Evolutionary conservation across 2,113 vertebrate species (phyloP), one percentile per base, ranked within the genome.

Genomic region (Caracal caracal): DNA sequence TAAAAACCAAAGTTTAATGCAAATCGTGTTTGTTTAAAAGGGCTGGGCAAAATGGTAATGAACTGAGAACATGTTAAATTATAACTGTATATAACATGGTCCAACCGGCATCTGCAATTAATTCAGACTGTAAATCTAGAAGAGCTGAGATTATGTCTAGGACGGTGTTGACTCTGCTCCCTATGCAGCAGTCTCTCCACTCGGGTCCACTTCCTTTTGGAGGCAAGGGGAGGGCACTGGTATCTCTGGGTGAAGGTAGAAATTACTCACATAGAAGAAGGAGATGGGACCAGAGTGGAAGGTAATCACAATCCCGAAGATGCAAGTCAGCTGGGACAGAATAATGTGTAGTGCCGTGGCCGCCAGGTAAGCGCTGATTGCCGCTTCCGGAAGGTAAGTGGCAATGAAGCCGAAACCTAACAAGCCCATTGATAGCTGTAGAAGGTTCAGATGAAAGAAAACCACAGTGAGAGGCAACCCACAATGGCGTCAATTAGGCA

Each of bases 221-320:
- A 95, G 68, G 51, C 35, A 68, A 70, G 65, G 47, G 40, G n/a
- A 47, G 37, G 40, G 6, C 47, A 56, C 68, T 63, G 59, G 76
- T 86, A n/a, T 75, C 33, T 93, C 87, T 3, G 0, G 91, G 75
- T n/a, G 91, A 87, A 28, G 66, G 65, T 19, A 61, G 66, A 81
- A 87, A 78, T 84, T 97, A 98, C 98, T 98, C 84, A 98, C 98
- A 6, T 96, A 98, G 97, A 98, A 98, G 96, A 98, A 98, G 78
- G 94, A 70, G 86, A 97, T 8, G 53, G 97, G 97, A 6, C 98
- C 98, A 1, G 95, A 33, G 3, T 96, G 97, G 95, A 98, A 98
- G 79, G 90, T 95, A 84, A 98, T 78, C 70, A 92, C 68, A 47
- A 98, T 6, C 28, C 98, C 98, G 8, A 98, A 97, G 90, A 98